Percentiles rank a stretch among this genome's conserved stretches.
Conservation (phyloP, 2,113 vertebrate species). For the Garra rufa region DNA sequence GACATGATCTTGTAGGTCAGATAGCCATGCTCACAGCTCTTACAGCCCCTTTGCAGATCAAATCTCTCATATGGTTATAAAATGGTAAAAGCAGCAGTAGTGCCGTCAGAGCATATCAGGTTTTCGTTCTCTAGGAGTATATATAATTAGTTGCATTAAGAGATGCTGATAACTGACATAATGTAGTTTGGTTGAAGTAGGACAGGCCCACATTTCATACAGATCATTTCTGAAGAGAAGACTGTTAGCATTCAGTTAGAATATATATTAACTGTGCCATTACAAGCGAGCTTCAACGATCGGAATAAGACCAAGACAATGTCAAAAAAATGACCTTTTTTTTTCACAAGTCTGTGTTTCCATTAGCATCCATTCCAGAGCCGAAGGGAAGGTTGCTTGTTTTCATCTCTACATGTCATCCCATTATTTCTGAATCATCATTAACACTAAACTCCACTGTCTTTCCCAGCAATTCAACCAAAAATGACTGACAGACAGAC, state of each 20-base stretch:
- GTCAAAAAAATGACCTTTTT: no score
- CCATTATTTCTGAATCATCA: conserved; percentile 34
- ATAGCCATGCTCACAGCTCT: conserved; percentile 7
- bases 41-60: neutral
- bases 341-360: conserved; percentile 32
- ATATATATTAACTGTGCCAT: neutral
- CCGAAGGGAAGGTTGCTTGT: conserved; percentile 45
- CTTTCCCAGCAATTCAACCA: conserved; percentile 69
- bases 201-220: neutral
- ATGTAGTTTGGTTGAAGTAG: neutral
- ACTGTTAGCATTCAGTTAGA: neutral
- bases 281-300: conserved; percentile 1
- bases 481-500: conserved; percentile 53
- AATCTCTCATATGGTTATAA: neutral
- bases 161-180: neutral
- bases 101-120: neutral
- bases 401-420: conserved; percentile 39
- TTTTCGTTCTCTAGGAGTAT: neutral
- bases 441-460: conserved; percentile 45
- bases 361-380: conserved; percentile 19
- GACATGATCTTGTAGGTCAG: conserved; percentile 1
- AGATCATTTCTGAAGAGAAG: neutral
- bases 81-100: neutral
- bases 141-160: neutral
- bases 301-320: conserved; percentile 5